Evolutionary conservation across 2,113 vertebrate species (phyloP), one percentile per base, ranked within the genome.

Genomic region (Osmerus eperlanus): DNA sequence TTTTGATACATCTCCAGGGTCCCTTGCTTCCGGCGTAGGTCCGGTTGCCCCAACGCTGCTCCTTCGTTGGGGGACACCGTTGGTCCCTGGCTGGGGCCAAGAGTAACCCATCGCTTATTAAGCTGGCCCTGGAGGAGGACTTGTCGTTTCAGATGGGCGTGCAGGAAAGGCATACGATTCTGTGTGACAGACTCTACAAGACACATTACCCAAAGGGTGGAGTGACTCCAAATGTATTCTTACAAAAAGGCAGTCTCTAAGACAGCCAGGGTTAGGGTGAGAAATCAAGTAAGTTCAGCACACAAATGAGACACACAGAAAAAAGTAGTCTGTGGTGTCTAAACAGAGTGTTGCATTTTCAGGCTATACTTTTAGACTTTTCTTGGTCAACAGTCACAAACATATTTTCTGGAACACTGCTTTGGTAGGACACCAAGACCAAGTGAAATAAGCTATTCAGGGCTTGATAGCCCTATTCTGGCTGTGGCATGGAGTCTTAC

Each of bases 341-440:
- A 12, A 47, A 47, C 41, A 2, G 7, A 47, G 41, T 47, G 41
- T 47, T 47, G 41, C 2, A 36, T 36, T 36, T 36, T 36, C 32
- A 36, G 5, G 41, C 41, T 12, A 47, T 47, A 47, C 41, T 47
- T 47, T 47, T 41, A 8, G 7, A 11, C 9, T 47, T 47, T 29
- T 28, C 13, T 29, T 23, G 16, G 16, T 13, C 14, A 29, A 14
- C 7, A 29, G 16, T 36, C 28, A 13, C 25, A 65, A 12, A 74
- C 64, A 61, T 60, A 21, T 32, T 23, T 70, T 78, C 56, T 53
- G 29, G 63, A 63, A n/a, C 58, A 69, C 14, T 70, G 60, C 60
- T 28, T 25, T 25, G 19, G 56, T 62, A 69, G 79, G 6, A 56
- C 58, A 67, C 58, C 70, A 76, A 74, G 66, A 23, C 70, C 28